These are phyloP conservation scores for Tyrannus savana DNA, from an alignment of 2,113 vertebrate species.

Conservation along the genomic window DNA sequence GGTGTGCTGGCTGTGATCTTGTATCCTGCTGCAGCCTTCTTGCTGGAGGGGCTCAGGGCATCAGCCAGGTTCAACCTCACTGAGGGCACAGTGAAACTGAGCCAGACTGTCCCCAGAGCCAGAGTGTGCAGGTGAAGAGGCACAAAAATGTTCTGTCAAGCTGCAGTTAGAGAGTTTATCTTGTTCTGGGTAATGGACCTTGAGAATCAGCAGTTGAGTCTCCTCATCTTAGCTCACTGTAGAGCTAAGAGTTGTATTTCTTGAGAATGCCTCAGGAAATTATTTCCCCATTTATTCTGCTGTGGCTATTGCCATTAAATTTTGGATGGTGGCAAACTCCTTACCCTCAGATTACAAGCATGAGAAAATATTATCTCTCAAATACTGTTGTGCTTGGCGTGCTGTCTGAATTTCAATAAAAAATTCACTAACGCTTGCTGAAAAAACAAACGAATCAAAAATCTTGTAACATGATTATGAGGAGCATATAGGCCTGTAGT, in stretches of 20 bases:
- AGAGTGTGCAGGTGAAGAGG: not conserved
- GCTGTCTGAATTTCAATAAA: not conserved
- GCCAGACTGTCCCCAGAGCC: not conserved
- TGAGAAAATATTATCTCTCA: not conserved
- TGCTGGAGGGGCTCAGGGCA: not conserved
- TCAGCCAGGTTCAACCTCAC: rapidly evolving
- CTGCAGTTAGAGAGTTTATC: not conserved
- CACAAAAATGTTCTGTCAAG: not conserved
- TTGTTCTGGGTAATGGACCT: not conserved
- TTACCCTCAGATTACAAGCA: not conserved
- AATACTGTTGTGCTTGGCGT: not conserved
- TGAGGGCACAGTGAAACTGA: not conserved
- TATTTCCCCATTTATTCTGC: not conserved
- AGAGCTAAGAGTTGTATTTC: not conserved
- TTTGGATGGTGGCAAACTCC: not conserved
- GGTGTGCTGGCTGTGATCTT: rapidly evolving
- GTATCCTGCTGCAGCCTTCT: not conserved
- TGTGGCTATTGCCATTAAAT: not conserved
- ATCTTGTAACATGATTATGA: not conserved
- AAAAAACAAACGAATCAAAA: not conserved
- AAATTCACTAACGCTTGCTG: not conserved
- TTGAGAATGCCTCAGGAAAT: not conserved
- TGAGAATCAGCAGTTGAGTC: not conserved
- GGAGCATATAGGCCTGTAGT: not conserved
- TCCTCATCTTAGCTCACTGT: not conserved